Percentiles rank a stretch among this genome's conserved stretches.
Conservation (phyloP, 2,888 invertebrate species). For the Brenthis hecate region DNA sequence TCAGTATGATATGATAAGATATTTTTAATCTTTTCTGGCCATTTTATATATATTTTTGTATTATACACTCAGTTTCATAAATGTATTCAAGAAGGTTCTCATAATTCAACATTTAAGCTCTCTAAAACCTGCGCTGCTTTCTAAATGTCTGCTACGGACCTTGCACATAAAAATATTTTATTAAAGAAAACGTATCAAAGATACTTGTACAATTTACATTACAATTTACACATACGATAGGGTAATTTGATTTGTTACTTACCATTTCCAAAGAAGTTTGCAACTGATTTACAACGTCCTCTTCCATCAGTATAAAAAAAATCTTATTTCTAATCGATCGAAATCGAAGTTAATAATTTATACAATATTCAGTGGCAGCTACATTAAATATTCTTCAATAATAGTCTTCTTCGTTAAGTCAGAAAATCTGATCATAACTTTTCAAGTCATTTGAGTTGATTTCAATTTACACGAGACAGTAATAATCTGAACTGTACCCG, state of each 20-base stretch:
- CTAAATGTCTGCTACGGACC: neutral
- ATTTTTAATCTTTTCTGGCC: neutral
- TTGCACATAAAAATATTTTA: neutral
- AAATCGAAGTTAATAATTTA: neutral
- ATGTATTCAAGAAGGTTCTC: slow-evolving; percentile 1
- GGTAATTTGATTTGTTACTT: too few relatives aligned
- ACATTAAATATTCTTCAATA: neutral
- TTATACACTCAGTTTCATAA: neutral
- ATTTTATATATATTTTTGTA: neutral
- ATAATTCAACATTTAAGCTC: slow-evolving; percentile 5
- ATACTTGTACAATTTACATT: too few relatives aligned
- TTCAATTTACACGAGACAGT: slow-evolving; percentile 8
- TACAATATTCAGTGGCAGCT: neutral
- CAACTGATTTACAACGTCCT: too few relatives aligned
- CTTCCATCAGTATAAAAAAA: too few relatives aligned
- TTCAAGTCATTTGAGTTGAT: slow-evolving; percentile 8
- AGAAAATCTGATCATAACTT: slow-evolving; percentile 1
- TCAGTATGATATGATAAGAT: too few relatives aligned
- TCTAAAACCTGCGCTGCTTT: slow-evolving; percentile 5
- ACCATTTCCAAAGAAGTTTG: too few relatives aligned
- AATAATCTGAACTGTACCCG: slow-evolving; percentile 5
- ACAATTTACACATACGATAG: too few relatives aligned
- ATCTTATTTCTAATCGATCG: too few relatives aligned
- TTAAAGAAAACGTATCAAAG: too few relatives aligned
- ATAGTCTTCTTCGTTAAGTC: neutral